Conservation (phyloP, 2,797 vertebrate species). For the Pseudomugil gertrudae region DNA sequence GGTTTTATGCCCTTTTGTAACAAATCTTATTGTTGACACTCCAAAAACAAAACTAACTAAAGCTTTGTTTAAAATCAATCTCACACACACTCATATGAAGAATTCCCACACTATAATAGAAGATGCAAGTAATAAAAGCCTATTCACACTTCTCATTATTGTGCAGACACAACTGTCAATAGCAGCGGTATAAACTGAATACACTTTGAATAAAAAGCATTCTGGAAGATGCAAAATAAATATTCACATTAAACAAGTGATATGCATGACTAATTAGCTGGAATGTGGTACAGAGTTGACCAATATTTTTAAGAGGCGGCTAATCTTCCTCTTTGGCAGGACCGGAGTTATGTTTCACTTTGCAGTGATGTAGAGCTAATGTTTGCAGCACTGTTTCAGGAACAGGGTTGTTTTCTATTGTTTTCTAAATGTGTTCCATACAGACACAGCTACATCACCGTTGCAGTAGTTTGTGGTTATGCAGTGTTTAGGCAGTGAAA, state of each 20-base stretch:
- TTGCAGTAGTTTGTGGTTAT: too few species aligned
- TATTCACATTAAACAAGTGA: neutral
- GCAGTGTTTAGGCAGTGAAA: too few species aligned
- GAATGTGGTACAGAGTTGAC: neutral
- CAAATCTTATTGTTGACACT: conserved; percentile 5
- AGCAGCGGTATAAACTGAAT: too few species aligned
- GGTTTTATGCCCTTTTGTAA: conserved; percentile 7
- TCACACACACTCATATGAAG: neutral
- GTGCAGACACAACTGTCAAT: neutral
- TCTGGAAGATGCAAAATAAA: too few species aligned
- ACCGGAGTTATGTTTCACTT: neutral
- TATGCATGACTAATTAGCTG: neutral
- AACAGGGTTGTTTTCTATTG: neutral
- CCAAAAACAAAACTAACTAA: neutral
- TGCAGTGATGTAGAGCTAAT: neutral
- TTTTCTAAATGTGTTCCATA: too few species aligned
- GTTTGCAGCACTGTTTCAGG: neutral
- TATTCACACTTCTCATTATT: neutral
- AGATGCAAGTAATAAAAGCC: neutral
- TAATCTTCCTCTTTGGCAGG: too few species aligned
- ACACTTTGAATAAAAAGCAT: too few species aligned
- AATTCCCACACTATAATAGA: neutral
- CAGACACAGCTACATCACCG: too few species aligned
- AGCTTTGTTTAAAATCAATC: neutral
- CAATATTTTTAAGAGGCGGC: neutral